Conservation (phyloP, 2,888 invertebrate species). For the Ypsolopha sequella region DNA sequence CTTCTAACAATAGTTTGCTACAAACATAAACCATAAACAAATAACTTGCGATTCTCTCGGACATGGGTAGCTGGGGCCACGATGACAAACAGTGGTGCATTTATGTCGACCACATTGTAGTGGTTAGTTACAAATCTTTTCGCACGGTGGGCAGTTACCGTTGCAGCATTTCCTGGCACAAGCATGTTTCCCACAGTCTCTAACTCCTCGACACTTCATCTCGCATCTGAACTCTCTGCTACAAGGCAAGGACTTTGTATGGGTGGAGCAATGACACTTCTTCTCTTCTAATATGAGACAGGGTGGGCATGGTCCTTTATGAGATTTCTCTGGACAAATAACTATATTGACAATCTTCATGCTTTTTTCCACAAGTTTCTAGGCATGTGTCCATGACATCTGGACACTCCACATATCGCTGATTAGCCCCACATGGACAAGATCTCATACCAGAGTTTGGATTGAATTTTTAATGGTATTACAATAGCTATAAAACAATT, state of each 20-base stretch:
- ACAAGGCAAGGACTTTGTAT: conserved; percentile 86
- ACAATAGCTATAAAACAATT: too few relatives aligned
- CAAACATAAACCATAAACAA: too few relatives aligned
- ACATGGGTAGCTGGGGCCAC: conserved; percentile 89
- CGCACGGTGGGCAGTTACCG: conserved; percentile 86
- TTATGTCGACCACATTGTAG: conserved; percentile 91
- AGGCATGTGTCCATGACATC: conserved; percentile 87
- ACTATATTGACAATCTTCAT: conserved; percentile 82
- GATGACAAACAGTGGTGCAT: conserved; percentile 84
- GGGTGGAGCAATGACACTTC: conserved; percentile 83
- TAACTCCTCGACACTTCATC: conserved; percentile 85
- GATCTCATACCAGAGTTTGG: conserved; percentile 76
- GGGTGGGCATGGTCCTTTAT: conserved; percentile 84
- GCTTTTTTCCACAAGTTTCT: conserved; percentile 85
- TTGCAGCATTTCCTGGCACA: conserved; percentile 94
- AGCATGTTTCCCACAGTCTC: conserved; percentile 87
- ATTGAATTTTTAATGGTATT: too few relatives aligned
- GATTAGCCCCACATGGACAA: conserved; percentile 91
- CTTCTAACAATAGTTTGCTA: too few relatives aligned
- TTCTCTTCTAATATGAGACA: conserved; percentile 79
- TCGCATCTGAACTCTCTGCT: conserved; percentile 89
- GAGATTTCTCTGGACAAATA: conserved; percentile 90
- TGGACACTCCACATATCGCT: conserved; percentile 80
- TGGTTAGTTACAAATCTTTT: conserved; percentile 85
- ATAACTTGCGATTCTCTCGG: conserved; percentile 76